Evolutionary conservation across 2,888 invertebrate genomes (phyloP).

Genomic region (Lithodes maja): DNA sequence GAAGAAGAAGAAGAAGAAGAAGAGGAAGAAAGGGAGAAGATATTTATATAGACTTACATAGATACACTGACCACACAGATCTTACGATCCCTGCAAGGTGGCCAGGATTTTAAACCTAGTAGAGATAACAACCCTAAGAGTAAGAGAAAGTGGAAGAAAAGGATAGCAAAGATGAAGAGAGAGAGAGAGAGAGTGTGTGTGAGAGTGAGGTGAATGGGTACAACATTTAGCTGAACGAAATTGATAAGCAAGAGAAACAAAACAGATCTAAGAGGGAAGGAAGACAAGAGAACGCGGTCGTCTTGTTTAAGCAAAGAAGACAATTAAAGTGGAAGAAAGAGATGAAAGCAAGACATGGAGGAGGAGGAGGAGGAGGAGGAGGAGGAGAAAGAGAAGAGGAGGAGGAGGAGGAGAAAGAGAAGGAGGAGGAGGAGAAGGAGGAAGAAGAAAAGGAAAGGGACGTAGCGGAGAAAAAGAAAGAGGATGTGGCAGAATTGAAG

Average conservation of each 20-base stretch:
- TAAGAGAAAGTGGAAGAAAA: background rate
- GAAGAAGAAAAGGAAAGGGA: background rate
- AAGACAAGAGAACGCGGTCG: too few species aligned
- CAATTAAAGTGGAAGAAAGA: background rate
- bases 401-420: background rate
- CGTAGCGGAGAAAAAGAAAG: background rate
- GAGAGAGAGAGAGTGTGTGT: background rate
- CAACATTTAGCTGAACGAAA: too few species aligned
- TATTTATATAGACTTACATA: background rate
- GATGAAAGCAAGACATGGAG: background rate
- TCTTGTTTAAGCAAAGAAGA: too few species aligned
- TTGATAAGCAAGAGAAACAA: too few species aligned
- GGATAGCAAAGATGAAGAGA: background rate
- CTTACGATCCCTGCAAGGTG: too few species aligned
- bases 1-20: too few species aligned
- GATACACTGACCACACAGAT: too few species aligned
- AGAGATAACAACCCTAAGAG: too few species aligned
- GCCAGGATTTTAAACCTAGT: too few species aligned
- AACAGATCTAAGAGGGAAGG: too few species aligned
- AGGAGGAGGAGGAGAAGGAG: background rate
- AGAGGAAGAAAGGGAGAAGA: background rate
- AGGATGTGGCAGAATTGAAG: background rate
- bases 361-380: background rate
- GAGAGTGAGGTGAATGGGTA: background rate
- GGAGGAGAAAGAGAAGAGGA: background rate